A percentile compares a stretch with the other conserved stretches of the same genome.
These are phyloP conservation scores for Calypte anna DNA, from an alignment of 2,113 vertebrate species.

Conservation along the genomic window DNA sequence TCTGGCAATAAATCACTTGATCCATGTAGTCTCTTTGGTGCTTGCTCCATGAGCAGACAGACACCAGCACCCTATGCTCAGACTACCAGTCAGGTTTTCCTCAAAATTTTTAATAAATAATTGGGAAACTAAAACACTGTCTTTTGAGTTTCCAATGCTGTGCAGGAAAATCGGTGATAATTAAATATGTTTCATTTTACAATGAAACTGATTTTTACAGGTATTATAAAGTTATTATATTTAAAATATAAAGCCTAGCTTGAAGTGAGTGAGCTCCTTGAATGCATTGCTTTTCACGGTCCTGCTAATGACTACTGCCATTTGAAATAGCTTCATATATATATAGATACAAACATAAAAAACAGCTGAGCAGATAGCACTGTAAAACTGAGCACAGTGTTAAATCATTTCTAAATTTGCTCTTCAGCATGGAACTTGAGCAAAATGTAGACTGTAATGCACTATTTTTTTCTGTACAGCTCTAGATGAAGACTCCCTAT, in stretches of 20 bases:
- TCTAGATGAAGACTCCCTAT: neutral
- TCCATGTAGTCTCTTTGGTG: neutral
- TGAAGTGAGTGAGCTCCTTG: neutral
- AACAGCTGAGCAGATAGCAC: neutral
- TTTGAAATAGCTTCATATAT: neutral
- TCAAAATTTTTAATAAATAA: neutral
- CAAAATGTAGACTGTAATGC: neutral
- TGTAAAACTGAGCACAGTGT: neutral
- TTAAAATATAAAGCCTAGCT: neutral
- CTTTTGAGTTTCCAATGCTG: neutral
- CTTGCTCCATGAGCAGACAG: neutral
- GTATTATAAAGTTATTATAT: neutral
- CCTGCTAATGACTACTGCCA: neutral
- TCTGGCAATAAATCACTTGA: neutral
- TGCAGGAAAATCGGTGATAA: neutral
- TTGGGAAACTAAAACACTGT: neutral
- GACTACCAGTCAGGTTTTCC: neutral
- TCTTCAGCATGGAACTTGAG: neutral
- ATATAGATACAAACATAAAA: neutral
- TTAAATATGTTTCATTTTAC: neutral
- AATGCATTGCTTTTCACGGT: neutral
- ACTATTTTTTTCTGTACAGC: neutral
- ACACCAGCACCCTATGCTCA: neutral
- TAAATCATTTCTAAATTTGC: neutral
- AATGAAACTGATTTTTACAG: neutral